Percentiles rank a stretch among this genome's conserved stretches.
These are phyloP conservation scores for Delia radicum DNA, from an alignment of 1,140 invertebrate species.

Conservation along the genomic window DNA sequence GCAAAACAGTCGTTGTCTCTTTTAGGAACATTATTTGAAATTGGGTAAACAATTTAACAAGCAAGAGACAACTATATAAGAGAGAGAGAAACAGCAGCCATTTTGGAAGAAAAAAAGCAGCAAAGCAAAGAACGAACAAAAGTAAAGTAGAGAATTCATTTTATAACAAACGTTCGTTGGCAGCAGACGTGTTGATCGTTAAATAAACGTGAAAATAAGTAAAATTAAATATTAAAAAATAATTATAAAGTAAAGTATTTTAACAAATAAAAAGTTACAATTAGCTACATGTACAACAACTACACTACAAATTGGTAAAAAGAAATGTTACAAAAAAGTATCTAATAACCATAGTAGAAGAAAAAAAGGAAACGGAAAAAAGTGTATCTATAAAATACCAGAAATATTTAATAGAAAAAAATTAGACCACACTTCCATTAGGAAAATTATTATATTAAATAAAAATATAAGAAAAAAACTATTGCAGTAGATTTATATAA, in stretches of 20 bases:
- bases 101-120: neutral
- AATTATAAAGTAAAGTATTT: neutral
- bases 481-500: neutral
- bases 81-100: neutral
- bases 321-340: neutral
- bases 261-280: neutral
- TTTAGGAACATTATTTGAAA: no score
- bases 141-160: neutral
- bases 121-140: neutral
- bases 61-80: neutral
- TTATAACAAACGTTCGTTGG: neutral
- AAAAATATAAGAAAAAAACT: neutral
- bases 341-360: neutral
- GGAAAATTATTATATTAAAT: neutral
- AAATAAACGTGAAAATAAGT: neutral
- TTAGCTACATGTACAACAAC: no score
- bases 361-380: conserved; percentile 1
- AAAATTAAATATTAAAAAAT: neutral
- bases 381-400: neutral
- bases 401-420: neutral
- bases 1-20: neutral
- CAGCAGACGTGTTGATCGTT: neutral
- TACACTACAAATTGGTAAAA: neutral
- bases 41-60: neutral
- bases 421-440: neutral